Conservation (phyloP, 2,888 invertebrate genomes). For the Heteromurus nitidus region DNA sequence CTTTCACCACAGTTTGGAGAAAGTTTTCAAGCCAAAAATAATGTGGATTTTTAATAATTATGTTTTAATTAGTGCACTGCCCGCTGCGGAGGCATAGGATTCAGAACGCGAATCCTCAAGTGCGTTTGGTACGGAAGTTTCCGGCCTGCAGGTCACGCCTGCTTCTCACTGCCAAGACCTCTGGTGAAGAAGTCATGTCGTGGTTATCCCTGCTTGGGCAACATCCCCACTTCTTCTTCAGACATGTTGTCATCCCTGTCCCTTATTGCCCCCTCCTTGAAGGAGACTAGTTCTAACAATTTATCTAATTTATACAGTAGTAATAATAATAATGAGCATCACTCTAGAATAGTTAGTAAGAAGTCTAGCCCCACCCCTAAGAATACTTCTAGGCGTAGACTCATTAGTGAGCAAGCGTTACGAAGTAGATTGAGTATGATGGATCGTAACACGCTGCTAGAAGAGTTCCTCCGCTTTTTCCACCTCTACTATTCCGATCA, state of each 20-base stretch:
- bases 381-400: conserved; percentile 20
- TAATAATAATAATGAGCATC: conserved; percentile 20
- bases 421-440: conserved; percentile 50
- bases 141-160: conserved; percentile 89
- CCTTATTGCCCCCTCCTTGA: too few relatives aligned
- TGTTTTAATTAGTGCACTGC: conserved; percentile 21
- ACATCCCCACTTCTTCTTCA: conserved; percentile 1
- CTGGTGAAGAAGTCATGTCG: conserved; percentile 86
- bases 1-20: not conserved
- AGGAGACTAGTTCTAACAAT: too few relatives aligned
- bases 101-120: conserved; percentile 90
- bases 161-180: conserved; percentile 86
- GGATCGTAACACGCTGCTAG: conserved; percentile 45
- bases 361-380: not conserved
- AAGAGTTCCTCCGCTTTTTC: conserved; percentile 50
- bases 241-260: not conserved
- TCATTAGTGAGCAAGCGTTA: conserved; percentile 37
- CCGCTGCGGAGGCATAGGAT: conserved; percentile 84
- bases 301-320: too few relatives aligned
- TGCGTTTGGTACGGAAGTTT: conserved; percentile 94
- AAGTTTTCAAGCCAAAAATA: not conserved
- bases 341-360: conserved; percentile 27
- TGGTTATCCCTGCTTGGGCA: conserved; percentile 81
- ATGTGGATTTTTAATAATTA: not conserved
- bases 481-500: conserved; percentile 37